phyloP scores from a whole-genome alignment of 23 tunicate genomes.

The Halocynthia roretzi region DNA sequence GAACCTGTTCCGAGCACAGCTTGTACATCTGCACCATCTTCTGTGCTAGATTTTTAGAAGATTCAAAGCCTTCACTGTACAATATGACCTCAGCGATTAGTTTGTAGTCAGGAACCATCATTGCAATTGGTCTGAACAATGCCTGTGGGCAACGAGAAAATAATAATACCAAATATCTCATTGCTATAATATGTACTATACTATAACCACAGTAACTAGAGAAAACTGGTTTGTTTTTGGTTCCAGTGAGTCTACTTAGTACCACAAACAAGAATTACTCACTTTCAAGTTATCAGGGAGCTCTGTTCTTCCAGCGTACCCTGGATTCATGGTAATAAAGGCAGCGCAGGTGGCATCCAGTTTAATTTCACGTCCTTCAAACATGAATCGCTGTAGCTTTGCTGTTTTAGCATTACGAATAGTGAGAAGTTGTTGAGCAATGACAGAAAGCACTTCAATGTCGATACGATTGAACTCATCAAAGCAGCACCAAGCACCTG shows the following conservation, averaged over 20 bases:
- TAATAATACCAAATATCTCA: neutral
- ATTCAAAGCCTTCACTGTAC: slow-evolving; percentile 99
- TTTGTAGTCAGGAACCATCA: slow-evolving; percentile 99
- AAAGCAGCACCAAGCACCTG: slow-evolving; percentile 99
- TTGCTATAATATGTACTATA: slow-evolving; percentile 1
- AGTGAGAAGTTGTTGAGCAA: slow-evolving; percentile 97
- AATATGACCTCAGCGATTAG: slow-evolving; percentile 97
- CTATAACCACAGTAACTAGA: neutral
- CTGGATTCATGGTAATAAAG: slow-evolving; percentile 99
- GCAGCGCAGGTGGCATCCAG: slow-evolving; percentile 95
- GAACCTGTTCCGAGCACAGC: slow-evolving; percentile 97
- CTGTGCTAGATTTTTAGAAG: slow-evolving; percentile 82
- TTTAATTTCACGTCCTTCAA: slow-evolving; percentile 97
- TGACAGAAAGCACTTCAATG: slow-evolving; percentile 99
- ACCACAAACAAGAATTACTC: neutral
- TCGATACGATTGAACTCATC: slow-evolving; percentile 99
- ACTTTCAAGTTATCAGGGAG: slow-evolving; percentile 98
- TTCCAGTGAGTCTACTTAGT: neutral
- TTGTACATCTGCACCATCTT: slow-evolving; percentile 99
- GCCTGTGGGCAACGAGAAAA: slow-evolving; percentile 28
- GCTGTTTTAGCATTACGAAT: slow-evolving; percentile 92
- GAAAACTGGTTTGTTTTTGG: neutral
- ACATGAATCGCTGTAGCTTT: slow-evolving; percentile 83
- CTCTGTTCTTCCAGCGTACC: slow-evolving; percentile 98
- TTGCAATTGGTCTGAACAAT: slow-evolving; percentile 96